Evolutionary conservation across 2,113 vertebrate genomes (phyloP), one percentile per base, ranked within the genome.

Genomic region (Pachyramphus minor): DNA sequence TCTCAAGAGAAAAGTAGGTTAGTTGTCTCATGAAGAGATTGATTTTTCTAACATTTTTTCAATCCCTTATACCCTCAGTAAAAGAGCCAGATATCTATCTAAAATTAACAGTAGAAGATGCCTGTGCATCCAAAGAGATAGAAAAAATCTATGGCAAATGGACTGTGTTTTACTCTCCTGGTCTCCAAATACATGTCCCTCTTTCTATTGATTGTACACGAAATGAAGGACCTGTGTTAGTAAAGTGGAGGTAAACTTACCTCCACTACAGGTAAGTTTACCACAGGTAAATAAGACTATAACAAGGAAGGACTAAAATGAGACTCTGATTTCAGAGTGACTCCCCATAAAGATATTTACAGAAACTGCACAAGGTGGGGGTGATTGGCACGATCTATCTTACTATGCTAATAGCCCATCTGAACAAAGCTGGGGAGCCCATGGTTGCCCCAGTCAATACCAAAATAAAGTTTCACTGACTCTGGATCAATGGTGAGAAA

Each of bases 361-460:
- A 47, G 49, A 77, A 85, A 31, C 24, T 73, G 8, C 18, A 55
- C 13, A 59, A 8, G n/a, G 25, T 27, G n/a, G 25, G 33, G 69
- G 8, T 28, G 23, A 68, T 13, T 67, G 59, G 24, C 25, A 50
- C 7, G 11, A 5, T 39, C 14, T 76, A 1, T 56, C 22, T 69
- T 50, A 71, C 19, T 3, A 6, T 31, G 15, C 12, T 20, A 19
- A 23, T 20, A 69, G 67, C 9, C 31, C 31, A 52, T 16, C 25
- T 64, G 31, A 68, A 31, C 9, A 28, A 53, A 75, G 21, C 0
- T 71, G 14, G 15, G 14, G 56, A 78, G 50, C 8, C 20, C 27
- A 22, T 1, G 7, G 6, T 41, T 60, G 21, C 14, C 37, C 28
- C 44, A 44, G 0, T 30, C 41, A 62, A 21, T 30, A 30, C 10